Conservation (phyloP, 2,888 invertebrate species). For the Malthinus flaveolus region DNA sequence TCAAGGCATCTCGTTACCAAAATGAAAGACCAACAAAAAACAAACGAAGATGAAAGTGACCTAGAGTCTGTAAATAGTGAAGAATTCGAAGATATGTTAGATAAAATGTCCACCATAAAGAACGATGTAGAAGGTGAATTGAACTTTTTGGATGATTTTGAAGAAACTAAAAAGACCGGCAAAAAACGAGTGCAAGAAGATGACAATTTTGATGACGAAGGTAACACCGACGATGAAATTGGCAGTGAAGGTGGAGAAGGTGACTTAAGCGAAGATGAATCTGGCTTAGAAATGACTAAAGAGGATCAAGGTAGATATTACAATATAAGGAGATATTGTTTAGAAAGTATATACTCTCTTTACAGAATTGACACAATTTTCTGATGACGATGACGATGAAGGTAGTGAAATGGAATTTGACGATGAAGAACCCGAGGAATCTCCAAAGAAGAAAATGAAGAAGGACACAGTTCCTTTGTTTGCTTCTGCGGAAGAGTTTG, state of each 20-base stretch:
- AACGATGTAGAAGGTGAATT: slow-evolving; percentile 60
- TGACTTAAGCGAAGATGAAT: slow-evolving; percentile 53
- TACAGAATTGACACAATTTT: slow-evolving; percentile 42
- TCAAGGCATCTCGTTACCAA: slow-evolving; percentile 63
- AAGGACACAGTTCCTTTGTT: slow-evolving; percentile 68
- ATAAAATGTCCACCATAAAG: slow-evolving; percentile 56
- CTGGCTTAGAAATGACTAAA: slow-evolving; percentile 45
- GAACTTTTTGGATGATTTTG: slow-evolving; percentile 71
- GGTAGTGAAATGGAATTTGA: slow-evolving; percentile 53
- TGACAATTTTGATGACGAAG: slow-evolving; percentile 40
- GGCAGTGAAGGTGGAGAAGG: slow-evolving; percentile 38
- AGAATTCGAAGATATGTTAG: slow-evolving; percentile 74
- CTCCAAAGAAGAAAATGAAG: slow-evolving; percentile 37
- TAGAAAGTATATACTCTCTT: slow-evolving; percentile 20
- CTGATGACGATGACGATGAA: slow-evolving; percentile 43
- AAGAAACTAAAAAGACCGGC: slow-evolving; percentile 36
- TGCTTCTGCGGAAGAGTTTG: slow-evolving; percentile 87
- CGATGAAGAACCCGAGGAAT: slow-evolving; percentile 43
- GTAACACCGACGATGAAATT: slow-evolving; percentile 37
- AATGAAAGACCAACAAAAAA: slow-evolving; percentile 45
- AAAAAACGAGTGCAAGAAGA: slow-evolving; percentile 25
- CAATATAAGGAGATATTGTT: background rate
- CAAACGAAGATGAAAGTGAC: slow-evolving; percentile 63
- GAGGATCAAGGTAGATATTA: slow-evolving; percentile 48
- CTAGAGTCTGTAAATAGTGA: slow-evolving; percentile 75